Evolutionary conservation across 2,113 vertebrate genomes (phyloP).

Genomic region (Raja brachyura): DNA sequence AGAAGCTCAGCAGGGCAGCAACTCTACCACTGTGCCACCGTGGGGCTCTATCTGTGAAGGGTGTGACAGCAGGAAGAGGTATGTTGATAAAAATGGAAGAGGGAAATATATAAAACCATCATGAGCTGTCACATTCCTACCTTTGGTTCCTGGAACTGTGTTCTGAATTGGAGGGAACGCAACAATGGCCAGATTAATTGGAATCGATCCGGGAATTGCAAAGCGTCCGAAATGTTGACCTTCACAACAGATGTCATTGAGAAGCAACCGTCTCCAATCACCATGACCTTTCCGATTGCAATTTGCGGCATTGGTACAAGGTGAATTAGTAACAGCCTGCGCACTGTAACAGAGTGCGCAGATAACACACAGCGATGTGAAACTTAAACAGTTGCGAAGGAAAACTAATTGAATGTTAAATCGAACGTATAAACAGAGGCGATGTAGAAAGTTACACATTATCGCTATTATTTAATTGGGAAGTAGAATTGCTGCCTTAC

Average conservation of each 20-base stretch:
- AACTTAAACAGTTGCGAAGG: not conserved
- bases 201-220: not conserved
- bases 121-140: not conserved
- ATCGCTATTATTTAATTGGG: not conserved
- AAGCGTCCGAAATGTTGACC: constrained; percentile 25
- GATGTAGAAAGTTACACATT: not conserved
- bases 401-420: not conserved
- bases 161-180: too few species aligned
- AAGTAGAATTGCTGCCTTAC: too few species aligned
- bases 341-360: not conserved
- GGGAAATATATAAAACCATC: not conserved
- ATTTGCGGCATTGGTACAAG: not conserved
- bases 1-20: too few species aligned
- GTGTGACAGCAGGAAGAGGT: not conserved
- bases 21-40: too few species aligned
- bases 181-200: not conserved
- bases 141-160: not conserved
- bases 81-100: not conserved
- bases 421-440: not conserved
- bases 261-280: constrained; percentile 3
- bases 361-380: not conserved
- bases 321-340: not conserved
- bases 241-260: not conserved
- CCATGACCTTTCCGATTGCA: not conserved
- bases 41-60: not conserved